phyloP scores from a whole-genome alignment of 2,113 vertebrate genomes.

The Rana temporaria region DNA sequence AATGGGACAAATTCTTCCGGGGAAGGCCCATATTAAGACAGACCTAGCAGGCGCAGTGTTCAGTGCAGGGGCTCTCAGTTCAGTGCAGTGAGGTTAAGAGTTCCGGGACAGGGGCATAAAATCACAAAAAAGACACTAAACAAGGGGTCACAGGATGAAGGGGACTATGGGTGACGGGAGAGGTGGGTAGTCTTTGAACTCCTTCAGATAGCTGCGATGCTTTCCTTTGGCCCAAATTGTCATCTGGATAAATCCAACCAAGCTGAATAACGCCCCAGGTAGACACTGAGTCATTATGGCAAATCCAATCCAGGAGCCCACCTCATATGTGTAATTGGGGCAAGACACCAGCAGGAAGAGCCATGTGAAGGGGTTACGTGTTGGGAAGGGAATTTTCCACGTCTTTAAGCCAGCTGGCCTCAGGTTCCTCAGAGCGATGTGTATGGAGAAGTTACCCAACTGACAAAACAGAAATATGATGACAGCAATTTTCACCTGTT shows the following conservation, averaged over 20 bases:
- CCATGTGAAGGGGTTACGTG: slow-evolving; percentile 93
- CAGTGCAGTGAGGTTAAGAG: slow-evolving; percentile 42
- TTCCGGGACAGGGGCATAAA: background rate
- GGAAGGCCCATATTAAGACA: background rate
- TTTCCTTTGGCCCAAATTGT: slow-evolving; percentile 95
- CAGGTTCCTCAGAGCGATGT: slow-evolving; percentile 88
- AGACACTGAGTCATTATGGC: slow-evolving; percentile 92
- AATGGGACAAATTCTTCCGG: slow-evolving; percentile 16
- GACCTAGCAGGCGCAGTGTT: background rate
- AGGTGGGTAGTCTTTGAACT: slow-evolving; percentile 89
- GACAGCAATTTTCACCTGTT: slow-evolving; percentile 86
- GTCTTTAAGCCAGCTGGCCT: slow-evolving; percentile 90
- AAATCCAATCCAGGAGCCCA: slow-evolving; percentile 91
- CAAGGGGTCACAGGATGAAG: slow-evolving; percentile 80
- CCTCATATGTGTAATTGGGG: slow-evolving; percentile 91
- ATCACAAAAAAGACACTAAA: background rate
- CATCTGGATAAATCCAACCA: slow-evolving; percentile 95
- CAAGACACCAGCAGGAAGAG: slow-evolving; percentile 90
- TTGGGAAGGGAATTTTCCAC: slow-evolving; percentile 87
- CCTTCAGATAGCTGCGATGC: slow-evolving; percentile 92
- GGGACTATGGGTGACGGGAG: slow-evolving; percentile 89
- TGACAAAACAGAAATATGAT: slow-evolving; percentile 91
- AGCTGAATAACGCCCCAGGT: slow-evolving; percentile 86
- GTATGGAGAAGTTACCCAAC: slow-evolving; percentile 92
- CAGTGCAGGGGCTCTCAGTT: slow-evolving; percentile 34